Evolutionary conservation across 1,140 invertebrate genomes (phyloP), one percentile per base, ranked within the genome.

Genomic region (Eueides isabella): DNA sequence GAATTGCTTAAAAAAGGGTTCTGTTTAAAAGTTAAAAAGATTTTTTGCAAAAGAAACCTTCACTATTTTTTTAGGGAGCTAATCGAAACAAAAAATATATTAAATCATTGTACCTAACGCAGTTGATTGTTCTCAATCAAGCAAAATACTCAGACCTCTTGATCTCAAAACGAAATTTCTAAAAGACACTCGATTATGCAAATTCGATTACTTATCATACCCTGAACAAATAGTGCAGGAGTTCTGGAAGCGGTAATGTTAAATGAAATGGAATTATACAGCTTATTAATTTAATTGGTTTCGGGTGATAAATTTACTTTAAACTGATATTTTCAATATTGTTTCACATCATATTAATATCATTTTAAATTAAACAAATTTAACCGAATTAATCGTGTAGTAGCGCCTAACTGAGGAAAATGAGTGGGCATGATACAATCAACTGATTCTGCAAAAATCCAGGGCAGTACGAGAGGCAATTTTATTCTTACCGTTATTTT

Each of bases 271-370:
- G 19, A 26, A 55, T 55, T 55, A 55, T 55, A 55, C 19, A 55
- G 48, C 11, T 55, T 55, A 26, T 55, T 55, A 55, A 55, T 55
- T 55, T 55, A 55, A 26, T 55, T 12, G 48, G 2, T 55, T 55
- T 55, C 11, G 48, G 7, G 7, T 55, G 48, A 55, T 1, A 11
- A 11, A 11, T 55, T n/a, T n/a, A n/a, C n/a, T n/a, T n/a, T 55
- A 19, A 26, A 55, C 9, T 55, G 19, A 55, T 26, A 12, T 23
- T 55, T 55, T 23, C 9, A 55, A 23, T 55, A 55, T 26, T 2
- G 9, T n/a, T 55, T 55, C 19, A 26, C 44, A 55, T 55, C 2
- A 26, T 23, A 38, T 38, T 38, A 38, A 9, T 2, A 11, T 9
- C 35, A 38, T 5, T 38, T 38, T 11, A 12, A 38, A 38, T 9